These are phyloP conservation scores for Marmota flaviventris DNA, from an alignment of 2,113 vertebrate genomes.

Conservation along the genomic window DNA sequence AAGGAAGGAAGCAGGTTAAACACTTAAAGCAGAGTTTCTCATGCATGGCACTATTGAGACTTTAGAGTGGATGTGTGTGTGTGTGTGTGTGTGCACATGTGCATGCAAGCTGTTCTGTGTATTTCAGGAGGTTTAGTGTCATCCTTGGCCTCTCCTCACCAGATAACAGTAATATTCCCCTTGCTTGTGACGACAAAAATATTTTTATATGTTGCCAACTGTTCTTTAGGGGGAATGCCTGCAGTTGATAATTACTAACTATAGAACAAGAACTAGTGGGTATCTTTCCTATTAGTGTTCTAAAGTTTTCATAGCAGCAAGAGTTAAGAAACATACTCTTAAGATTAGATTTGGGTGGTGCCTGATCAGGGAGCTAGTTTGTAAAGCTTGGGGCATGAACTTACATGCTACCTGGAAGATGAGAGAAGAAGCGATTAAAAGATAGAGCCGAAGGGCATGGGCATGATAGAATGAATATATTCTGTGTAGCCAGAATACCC, in stretches of 20 bases:
- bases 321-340: neutral
- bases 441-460: neutral
- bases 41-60: neutral
- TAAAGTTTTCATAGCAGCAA: neutral
- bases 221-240: too few species aligned
- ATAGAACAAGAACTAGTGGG: neutral
- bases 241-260: neutral
- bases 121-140: neutral
- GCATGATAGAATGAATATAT: neutral
- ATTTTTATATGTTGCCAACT: too few species aligned
- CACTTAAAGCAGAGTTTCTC: neutral
- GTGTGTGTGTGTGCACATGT: neutral
- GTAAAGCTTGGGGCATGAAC: neutral
- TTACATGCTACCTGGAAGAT: neutral
- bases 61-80: neutral
- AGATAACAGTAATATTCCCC: too few species aligned
- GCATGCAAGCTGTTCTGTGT: neutral
- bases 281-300: neutral
- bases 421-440: neutral
- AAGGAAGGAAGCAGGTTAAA: neutral
- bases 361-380: neutral
- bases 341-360: neutral
- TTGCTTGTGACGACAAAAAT: too few species aligned
- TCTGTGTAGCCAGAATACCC: neutral
- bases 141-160: neutral